Evolutionary conservation across 2,797 vertebrate genomes (phyloP).

Genomic region (Myotis vivesi): DNA sequence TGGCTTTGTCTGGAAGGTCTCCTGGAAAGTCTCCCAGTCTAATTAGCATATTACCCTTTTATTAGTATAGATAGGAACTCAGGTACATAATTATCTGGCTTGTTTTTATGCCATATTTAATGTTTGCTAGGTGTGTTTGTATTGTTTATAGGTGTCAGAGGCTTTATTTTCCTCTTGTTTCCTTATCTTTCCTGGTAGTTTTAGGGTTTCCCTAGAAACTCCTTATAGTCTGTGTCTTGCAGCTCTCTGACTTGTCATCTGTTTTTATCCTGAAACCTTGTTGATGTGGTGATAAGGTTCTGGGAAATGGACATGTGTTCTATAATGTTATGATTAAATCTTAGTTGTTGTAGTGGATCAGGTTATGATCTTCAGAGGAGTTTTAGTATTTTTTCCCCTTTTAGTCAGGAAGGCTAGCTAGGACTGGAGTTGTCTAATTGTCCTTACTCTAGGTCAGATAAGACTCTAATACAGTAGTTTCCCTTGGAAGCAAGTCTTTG

Average conservation of each 20-base stretch:
- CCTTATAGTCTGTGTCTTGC: background rate
- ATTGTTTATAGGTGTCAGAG: background rate
- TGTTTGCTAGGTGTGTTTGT: background rate
- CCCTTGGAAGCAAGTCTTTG: background rate
- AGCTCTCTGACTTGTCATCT: background rate
- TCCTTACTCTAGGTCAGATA: background rate
- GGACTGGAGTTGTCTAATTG: background rate
- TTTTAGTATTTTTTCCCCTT: background rate
- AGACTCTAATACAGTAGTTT: background rate
- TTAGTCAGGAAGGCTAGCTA: background rate
- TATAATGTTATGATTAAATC: background rate
- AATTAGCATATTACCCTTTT: too few relatives aligned
- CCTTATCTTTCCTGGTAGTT: background rate
- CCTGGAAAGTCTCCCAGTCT: too few relatives aligned
- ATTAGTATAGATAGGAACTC: background rate
- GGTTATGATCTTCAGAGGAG: background rate
- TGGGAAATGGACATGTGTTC: background rate
- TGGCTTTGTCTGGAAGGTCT: too few relatives aligned
- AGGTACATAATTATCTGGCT: background rate
- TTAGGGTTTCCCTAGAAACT: background rate
- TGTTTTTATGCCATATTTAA: background rate
- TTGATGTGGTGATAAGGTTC: background rate
- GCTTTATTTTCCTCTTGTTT: slow-evolving; percentile 4
- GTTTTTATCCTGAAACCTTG: background rate
- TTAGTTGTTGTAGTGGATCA: background rate